Evolutionary conservation across 2,888 invertebrate genomes (phyloP).

Genomic region (Lepeophtheirus nordmannii): DNA sequence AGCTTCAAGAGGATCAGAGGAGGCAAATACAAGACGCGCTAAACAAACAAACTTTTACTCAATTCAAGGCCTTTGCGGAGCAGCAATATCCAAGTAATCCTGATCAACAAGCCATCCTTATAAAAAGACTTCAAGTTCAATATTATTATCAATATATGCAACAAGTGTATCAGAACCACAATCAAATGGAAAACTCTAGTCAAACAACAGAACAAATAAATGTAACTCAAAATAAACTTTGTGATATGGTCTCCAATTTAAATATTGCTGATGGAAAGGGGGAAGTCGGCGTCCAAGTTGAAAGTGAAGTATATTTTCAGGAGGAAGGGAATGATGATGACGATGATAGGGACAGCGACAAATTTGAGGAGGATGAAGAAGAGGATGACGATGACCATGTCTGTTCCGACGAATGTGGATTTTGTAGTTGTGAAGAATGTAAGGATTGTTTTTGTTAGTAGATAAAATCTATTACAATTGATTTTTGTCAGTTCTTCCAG

Average conservation of each 20-base stretch:
- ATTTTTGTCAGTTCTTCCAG: constrained; percentile 32
- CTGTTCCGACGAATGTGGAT: constrained; percentile 7
- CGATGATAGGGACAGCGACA: constrained; percentile 26
- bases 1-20: constrained; percentile 21
- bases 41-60: constrained; percentile 80
- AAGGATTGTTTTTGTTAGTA: background rate
- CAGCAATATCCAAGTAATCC: constrained; percentile 58
- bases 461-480: background rate
- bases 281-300: constrained; percentile 28
- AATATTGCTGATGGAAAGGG: constrained; percentile 24
- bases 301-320: constrained; percentile 19
- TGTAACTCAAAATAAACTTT: constrained; percentile 31
- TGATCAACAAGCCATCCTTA: constrained; percentile 72
- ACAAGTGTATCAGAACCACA: constrained; percentile 52
- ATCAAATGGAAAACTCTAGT: constrained; percentile 33
- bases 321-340: constrained; percentile 25
- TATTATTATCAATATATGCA: constrained; percentile 99
- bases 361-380: constrained; percentile 30
- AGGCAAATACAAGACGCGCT: constrained; percentile 70
- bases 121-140: constrained; percentile 87
- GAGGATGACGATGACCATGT: constrained; percentile 27
- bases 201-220: constrained; percentile 30
- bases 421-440: constrained; percentile 5
- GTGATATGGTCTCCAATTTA: constrained; percentile 14
- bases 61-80: constrained; percentile 79